Evolutionary conservation across 2,797 vertebrate genomes (phyloP).

Genomic region (Odontamblyopus rebecca): DNA sequence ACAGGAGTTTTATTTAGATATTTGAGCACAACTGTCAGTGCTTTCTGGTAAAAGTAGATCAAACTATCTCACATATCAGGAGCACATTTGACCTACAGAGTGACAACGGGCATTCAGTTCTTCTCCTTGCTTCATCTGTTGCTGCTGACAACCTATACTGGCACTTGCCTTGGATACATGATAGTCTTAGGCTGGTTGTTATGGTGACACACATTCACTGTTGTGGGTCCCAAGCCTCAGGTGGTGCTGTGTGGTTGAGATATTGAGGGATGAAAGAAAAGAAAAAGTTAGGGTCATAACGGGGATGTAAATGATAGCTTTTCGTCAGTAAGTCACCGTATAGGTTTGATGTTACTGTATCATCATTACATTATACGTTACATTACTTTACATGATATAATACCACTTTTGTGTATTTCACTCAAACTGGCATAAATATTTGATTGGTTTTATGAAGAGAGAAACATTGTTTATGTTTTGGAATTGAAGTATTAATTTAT

Average conservation of each 20-base stretch:
- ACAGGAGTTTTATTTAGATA: neutral
- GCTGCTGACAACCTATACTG: constrained; percentile 28
- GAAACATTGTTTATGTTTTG: no score
- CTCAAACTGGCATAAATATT: neutral
- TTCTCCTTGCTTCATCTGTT: constrained; percentile 13
- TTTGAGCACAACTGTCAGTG: neutral
- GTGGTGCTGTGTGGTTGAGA: constrained; percentile 9
- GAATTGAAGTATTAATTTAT: no score
- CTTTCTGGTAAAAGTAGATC: neutral
- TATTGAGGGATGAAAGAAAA: neutral
- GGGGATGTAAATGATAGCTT: neutral
- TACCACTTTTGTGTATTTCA: neutral
- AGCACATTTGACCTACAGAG: neutral
- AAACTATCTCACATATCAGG: neutral
- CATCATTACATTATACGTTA: neutral
- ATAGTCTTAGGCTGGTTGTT: constrained; percentile 20
- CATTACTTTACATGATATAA: no score
- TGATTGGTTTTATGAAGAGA: no score
- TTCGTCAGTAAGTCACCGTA: neutral
- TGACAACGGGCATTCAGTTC: neutral
- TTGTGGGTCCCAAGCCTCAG: constrained; percentile 17
- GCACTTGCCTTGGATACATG: constrained; percentile 21
- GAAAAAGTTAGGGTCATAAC: neutral
- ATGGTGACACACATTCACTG: constrained; percentile 21
- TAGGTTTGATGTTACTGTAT: neutral